phyloP scores from a whole-genome alignment of 2,888 invertebrate genomes.

The Automeris io region DNA sequence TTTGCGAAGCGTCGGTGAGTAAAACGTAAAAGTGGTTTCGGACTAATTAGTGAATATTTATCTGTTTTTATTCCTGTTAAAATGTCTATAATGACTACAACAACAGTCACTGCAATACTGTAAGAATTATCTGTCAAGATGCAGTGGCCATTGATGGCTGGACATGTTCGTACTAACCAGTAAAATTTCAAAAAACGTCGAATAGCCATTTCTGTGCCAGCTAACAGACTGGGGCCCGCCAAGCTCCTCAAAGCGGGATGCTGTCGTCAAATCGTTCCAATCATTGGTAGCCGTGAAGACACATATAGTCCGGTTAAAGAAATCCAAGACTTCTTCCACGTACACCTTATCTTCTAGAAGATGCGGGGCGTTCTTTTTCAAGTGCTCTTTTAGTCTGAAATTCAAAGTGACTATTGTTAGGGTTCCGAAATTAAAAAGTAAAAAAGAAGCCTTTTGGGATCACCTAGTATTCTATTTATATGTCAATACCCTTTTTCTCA shows the following conservation, averaged over 20 bases:
- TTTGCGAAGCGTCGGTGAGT: no score
- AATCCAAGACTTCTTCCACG: constrained; percentile 27
- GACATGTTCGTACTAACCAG: no score
- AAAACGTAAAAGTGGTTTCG: no score
- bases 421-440: no score
- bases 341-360: constrained; percentile 32
- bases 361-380: constrained; percentile 21
- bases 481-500: not conserved
- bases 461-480: not conserved
- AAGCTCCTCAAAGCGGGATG: constrained; percentile 28
- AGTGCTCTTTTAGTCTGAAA: constrained; percentile 1
- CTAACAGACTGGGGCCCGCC: constrained; percentile 38
- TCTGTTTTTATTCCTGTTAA: no score
- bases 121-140: no score
- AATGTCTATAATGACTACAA: no score
- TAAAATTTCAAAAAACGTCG: constrained; percentile 42
- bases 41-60: no score
- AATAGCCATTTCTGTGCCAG: constrained; percentile 43
- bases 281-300: constrained; percentile 38
- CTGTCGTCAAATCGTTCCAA: constrained; percentile 43
- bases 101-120: no score
- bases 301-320: constrained; percentile 32
- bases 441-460: not conserved
- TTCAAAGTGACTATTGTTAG: no score
- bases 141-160: no score